Evolutionary conservation across 2,797 vertebrate species (phyloP), one percentile per base, ranked within the genome.

Genomic region (Coccyzus lansbergi): DNA sequence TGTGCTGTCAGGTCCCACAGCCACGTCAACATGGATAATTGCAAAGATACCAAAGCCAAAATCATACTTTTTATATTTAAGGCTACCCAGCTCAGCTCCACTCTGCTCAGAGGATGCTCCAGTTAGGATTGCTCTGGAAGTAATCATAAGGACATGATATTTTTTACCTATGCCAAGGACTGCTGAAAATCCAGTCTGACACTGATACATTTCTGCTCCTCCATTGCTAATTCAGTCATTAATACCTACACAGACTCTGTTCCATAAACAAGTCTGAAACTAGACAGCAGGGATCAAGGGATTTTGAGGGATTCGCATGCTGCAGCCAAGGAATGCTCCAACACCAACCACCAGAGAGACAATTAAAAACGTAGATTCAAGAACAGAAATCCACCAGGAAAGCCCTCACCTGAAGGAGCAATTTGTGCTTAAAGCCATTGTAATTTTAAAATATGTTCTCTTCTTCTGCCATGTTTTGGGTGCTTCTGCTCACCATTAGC

Each of bases 191-290:
- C 85, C 77, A 44, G 26, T 16, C 74, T 86, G 93, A 90, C 44
- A 44, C 56, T 26, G 88, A 84, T 44, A 84, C 38, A 85, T 96
- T 91, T 92, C 71, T 94, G 38, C 51, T 86, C 55, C 67, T 93
- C 82, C 72, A 56, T 34, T 88, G 72, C 82, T 86, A 90, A 76
- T 78, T 91, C 92, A 90, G 71, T 36, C 21, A 60, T 79, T 90
- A 95, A 94, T 92, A 94, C 87, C 91, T 86, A 76, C 52, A 79
- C 48, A 91, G 89, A 79, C 89, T 76, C 65, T 74, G 67, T 78
- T 95, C 92, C 89, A 93, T 91, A 97, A 97, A 96, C 92, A 92
- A 95, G 91, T 93, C 94, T 94, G 86, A 92, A 92, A 87, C 59
- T 72, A 91, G 95, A 95, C 94, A 93, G 80, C 12, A 13, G 69